phyloP scores from a whole-genome alignment of 92 coral and sea anemone genomes.

The Desmophyllum pertusum region DNA sequence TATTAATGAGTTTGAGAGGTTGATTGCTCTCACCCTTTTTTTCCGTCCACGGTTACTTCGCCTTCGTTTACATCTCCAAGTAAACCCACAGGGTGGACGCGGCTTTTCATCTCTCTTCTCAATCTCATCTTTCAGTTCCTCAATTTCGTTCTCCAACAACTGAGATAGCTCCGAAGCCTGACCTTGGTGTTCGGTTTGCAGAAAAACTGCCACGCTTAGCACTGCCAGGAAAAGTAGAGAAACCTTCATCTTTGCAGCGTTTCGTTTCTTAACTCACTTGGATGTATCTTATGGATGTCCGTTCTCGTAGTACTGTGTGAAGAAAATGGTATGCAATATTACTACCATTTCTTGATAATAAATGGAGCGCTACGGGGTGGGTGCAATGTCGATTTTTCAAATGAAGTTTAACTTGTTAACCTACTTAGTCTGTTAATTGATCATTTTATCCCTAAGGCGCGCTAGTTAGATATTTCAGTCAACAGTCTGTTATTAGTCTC shows the following conservation, averaged over 20 bases:
- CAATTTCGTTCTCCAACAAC: conserved; percentile 9
- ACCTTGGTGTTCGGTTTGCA: background rate
- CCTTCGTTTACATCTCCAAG: conserved; percentile 1
- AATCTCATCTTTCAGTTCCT: conserved; percentile 14
- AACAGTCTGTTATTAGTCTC: too few species aligned
- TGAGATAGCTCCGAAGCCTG: conserved; percentile 21
- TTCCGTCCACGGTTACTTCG: conserved; percentile 7
- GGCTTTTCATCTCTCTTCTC: conserved; percentile 7
- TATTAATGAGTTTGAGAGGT: too few species aligned
- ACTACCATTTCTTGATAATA: too few species aligned
- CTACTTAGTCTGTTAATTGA: too few species aligned
- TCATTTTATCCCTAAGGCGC: too few species aligned
- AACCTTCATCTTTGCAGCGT: background rate
- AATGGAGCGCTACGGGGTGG: too few species aligned
- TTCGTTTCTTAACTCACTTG: background rate
- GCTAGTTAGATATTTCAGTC: too few species aligned
- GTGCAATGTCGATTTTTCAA: too few species aligned
- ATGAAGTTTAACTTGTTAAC: too few species aligned
- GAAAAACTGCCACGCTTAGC: background rate
- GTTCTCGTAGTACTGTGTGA: background rate
- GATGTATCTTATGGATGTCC: background rate
- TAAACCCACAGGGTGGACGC: conserved; percentile 17
- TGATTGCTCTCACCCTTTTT: conserved; percentile 14
- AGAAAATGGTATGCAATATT: too few species aligned
- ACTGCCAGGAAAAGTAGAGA: conserved; percentile 12